Evolutionary conservation across 2,113 vertebrate genomes (phyloP).

Genomic region (Noturus placidus): DNA sequence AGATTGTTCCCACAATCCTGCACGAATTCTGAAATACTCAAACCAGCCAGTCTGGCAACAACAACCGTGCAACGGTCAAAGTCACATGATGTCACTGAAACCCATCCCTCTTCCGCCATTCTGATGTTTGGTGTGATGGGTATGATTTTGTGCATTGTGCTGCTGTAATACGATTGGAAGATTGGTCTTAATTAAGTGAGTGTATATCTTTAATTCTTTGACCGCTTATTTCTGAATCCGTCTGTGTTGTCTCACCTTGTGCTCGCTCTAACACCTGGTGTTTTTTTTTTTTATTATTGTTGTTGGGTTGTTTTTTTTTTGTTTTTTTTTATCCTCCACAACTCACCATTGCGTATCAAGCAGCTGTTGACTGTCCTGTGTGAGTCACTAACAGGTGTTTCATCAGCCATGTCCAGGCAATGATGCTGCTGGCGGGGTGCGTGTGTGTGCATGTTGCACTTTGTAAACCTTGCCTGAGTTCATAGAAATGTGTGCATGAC

Average conservation of each 20-base stretch:
- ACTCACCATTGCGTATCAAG: constrained; percentile 36
- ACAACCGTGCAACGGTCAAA: background rate
- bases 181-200: background rate
- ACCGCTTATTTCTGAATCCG: background rate
- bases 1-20: background rate
- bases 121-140: background rate
- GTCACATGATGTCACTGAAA: background rate
- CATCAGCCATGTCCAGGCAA: constrained; percentile 54
- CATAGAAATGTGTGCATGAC: constrained; percentile 17
- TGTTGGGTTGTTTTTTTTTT: background rate
- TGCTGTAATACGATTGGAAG: background rate
- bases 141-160: background rate
- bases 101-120: background rate
- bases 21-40: background rate
- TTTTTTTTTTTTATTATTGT: too few relatives aligned
- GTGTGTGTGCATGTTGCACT: constrained; percentile 57
- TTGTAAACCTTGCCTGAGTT: constrained; percentile 2
- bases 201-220: background rate
- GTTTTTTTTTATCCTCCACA: background rate
- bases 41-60: background rate
- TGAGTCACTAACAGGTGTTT: constrained; percentile 55
- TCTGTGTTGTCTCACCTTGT: background rate
- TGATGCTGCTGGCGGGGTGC: constrained; percentile 10
- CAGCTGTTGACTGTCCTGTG: constrained; percentile 46
- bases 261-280: background rate